Conservation (phyloP, 2,797 vertebrate species). For the Hydrophis major region DNA sequence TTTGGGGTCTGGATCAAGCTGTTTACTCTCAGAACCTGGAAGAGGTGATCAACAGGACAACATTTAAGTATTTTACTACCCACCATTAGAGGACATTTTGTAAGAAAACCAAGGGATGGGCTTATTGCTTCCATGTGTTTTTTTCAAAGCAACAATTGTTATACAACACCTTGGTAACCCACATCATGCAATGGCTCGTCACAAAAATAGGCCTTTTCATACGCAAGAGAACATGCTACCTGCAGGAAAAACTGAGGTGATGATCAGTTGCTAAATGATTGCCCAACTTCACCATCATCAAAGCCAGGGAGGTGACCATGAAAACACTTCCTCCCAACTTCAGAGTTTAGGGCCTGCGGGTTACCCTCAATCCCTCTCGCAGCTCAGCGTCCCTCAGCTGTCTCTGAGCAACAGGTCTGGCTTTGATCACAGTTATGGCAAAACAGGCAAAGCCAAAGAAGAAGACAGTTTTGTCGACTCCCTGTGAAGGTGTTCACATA, state of each 20-base stretch:
- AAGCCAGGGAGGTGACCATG: neutral
- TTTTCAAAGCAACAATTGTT: neutral
- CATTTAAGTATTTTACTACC: neutral
- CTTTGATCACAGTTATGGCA: neutral
- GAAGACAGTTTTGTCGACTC: neutral
- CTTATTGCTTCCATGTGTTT: neutral
- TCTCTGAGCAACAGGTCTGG: neutral
- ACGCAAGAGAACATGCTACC: neutral
- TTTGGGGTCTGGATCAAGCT: slow-evolving; percentile 81
- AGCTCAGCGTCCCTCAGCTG: neutral
- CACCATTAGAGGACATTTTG: neutral
- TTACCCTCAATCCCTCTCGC: neutral
- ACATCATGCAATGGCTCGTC: neutral
- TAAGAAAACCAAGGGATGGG: neutral
- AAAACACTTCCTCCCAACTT: neutral
- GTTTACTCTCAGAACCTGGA: slow-evolving; percentile 84
- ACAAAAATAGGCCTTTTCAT: neutral
- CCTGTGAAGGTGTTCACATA: neutral
- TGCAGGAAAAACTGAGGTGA: neutral
- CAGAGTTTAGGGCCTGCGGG: neutral
- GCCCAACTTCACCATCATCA: neutral
- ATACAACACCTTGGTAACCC: too few relatives aligned
- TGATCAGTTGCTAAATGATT: neutral
- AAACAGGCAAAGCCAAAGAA: neutral
- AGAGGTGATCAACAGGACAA: neutral